Base-by-base conservation (phyloP, 2,888 invertebrate genomes). In the Byasa hedistus region DNA sequence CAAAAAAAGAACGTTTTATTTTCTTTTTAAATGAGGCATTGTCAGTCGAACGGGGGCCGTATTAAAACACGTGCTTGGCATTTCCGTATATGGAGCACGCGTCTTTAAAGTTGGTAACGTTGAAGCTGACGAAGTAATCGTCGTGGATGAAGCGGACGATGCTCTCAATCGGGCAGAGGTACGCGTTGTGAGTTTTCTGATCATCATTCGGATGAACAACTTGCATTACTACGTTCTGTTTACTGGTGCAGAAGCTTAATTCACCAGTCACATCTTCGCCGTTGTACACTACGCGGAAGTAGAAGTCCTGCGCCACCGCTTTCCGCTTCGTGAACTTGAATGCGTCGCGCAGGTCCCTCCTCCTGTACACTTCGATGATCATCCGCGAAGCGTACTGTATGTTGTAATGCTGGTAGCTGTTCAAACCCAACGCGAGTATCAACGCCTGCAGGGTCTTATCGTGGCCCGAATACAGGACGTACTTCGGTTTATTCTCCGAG, bases 401-500 rank as follows among this genome's bases (percentile, higher is more conserved):
- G 70, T 95, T 93, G 19, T 95, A 93, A 71, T 94, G 92, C 58
- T 93, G 93, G 68, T 93, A 93, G 66, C 91, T 92, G 23, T 86
- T 89, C 3, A 97, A 84, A 0, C 98, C 98, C 59, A 98, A 81
- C 0, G 97, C 96, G 2, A 96, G 92, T 1, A 96, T 94, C 51
- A 98, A 85, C 71, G 97, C 96, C 76, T 97, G 96, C 51, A 98
- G 79, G 0, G 98, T 98, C 77, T 96, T 96, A 83, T 98, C 98
- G 76, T 98, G 98, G 0, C 98, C 98, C 0, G 98, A 98, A 80
- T 96, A 97, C 0, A 97, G 77, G 0, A 96, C 95, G 66, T 97
- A 93, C 76, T 95, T 95, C 0, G 95, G 95, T 68, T 93, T 94
- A 68, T 93, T 94, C 59, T 96, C 95, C 0, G 95, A 95, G 72